Conservation (phyloP, 2,888 invertebrate genomes). For the Acleris laterana region DNA sequence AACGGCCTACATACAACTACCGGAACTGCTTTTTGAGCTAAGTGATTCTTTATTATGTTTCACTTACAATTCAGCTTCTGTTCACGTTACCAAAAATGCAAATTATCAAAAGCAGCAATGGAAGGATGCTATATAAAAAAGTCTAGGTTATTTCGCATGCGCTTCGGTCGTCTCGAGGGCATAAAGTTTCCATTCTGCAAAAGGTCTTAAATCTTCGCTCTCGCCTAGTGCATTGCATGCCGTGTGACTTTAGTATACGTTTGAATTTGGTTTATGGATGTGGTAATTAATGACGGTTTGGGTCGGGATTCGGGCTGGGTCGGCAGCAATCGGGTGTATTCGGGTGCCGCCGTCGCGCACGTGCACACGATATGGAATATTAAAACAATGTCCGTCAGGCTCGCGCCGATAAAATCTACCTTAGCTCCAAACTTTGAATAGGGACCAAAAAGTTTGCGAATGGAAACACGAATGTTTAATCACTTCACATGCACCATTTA, state of each 20-base stretch:
- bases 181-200: constrained; percentile 46
- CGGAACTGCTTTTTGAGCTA: constrained; percentile 51
- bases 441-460: constrained; percentile 34
- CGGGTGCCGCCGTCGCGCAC: constrained; percentile 75
- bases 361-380: constrained; percentile 67
- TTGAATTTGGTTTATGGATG: constrained; percentile 30
- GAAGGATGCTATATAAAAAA: constrained; percentile 45
- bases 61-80: constrained; percentile 50
- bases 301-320: constrained; percentile 48
- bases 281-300: constrained; percentile 41
- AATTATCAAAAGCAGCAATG: constrained; percentile 51
- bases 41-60: constrained; percentile 42
- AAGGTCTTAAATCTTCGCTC: constrained; percentile 42
- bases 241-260: fast-evolving
- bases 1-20: constrained; percentile 68
- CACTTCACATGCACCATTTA: constrained; percentile 25
- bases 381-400: constrained; percentile 52
- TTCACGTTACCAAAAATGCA: constrained; percentile 7
- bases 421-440: constrained; percentile 38
- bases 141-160: constrained; percentile 68
- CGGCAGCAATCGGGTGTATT: constrained; percentile 69
- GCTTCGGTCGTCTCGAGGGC: constrained; percentile 75
- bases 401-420: constrained; percentile 38
- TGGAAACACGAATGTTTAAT: constrained; percentile 33
- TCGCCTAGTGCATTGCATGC: constrained; percentile 34